phyloP scores from a whole-genome alignment of 1,140 invertebrate species.

The Aphelinus certus region DNA sequence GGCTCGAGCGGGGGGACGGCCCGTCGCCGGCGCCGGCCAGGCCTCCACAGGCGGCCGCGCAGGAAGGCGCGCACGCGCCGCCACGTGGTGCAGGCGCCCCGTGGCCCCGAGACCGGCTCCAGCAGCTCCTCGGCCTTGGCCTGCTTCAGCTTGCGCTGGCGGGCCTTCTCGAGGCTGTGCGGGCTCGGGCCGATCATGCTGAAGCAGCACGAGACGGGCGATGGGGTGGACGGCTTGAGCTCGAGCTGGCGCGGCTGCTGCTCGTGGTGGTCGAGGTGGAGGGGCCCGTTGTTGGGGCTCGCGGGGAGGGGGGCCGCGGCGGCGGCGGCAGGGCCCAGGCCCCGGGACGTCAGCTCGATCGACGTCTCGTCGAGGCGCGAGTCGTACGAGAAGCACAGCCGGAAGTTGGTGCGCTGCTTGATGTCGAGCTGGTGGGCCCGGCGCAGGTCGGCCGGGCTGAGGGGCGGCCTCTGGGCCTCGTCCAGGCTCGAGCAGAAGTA shows the following conservation, averaged over 20 bases:
- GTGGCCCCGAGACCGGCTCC: not conserved
- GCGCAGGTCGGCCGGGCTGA: not conserved
- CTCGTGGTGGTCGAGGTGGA: not conserved
- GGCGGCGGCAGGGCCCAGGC: no score
- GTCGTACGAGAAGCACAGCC: constrained; percentile 59
- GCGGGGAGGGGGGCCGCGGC: no score
- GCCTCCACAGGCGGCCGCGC: constrained; percentile 52
- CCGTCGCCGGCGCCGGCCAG: constrained; percentile 25
- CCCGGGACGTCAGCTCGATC: constrained; percentile 51
- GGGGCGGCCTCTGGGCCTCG: constrained; percentile 4
- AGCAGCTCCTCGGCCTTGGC: not conserved
- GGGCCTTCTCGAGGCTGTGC: constrained; percentile 17
- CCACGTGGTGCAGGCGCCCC: constrained; percentile 52
- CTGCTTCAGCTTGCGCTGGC: constrained; percentile 10
- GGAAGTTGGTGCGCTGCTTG: constrained; percentile 54
- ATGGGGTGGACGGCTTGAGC: constrained; percentile 57
- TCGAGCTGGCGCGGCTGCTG: constrained; percentile 38
- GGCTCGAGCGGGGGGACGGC: no score
- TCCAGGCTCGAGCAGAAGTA: constrained; percentile 47
- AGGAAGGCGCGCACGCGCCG: constrained; percentile 58
- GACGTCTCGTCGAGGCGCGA: constrained; percentile 53
- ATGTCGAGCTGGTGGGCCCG: constrained; percentile 8
- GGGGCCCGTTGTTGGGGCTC: not conserved
- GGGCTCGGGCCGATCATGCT: constrained; percentile 49
- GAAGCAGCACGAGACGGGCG: constrained; percentile 62